These are phyloP conservation scores for Myopa tessellatipennis DNA, from an alignment of 2,888 invertebrate species.

Conservation along the genomic window DNA sequence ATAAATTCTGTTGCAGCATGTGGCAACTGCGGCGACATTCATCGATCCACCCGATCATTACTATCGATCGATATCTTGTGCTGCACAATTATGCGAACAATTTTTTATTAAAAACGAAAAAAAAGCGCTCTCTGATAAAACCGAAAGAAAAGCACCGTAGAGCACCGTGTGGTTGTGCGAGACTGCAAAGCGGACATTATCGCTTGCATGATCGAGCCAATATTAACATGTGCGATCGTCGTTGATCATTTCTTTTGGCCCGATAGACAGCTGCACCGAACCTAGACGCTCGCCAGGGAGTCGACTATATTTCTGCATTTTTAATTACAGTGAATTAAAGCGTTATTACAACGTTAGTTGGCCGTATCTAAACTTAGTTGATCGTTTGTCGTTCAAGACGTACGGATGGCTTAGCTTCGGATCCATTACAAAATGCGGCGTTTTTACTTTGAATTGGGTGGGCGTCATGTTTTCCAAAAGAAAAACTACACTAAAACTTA, in stretches of 20 bases:
- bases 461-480: neutral
- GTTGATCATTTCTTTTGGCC: neutral
- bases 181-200: neutral
- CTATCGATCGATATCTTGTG: constrained; percentile 2
- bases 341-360: constrained; percentile 4
- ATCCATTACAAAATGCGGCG: constrained; percentile 1
- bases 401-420: neutral
- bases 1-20: neutral
- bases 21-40: neutral
- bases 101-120: neutral
- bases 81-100: neutral
- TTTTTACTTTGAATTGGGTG: neutral
- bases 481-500: neutral
- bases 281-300: neutral
- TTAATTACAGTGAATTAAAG: constrained; percentile 20
- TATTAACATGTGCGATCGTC: neutral
- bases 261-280: neutral
- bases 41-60: constrained; percentile 5
- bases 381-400: neutral
- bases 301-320: constrained; percentile 2
- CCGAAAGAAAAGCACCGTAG: neutral
- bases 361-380: neutral
- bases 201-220: neutral
- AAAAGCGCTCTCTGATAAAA: neutral
- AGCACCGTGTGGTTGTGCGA: neutral